A percentile compares a stretch with the other conserved stretches of the same genome.
Evolutionary conservation across 2,113 vertebrate genomes (phyloP).

Genomic region (Capreolus pygargus): DNA sequence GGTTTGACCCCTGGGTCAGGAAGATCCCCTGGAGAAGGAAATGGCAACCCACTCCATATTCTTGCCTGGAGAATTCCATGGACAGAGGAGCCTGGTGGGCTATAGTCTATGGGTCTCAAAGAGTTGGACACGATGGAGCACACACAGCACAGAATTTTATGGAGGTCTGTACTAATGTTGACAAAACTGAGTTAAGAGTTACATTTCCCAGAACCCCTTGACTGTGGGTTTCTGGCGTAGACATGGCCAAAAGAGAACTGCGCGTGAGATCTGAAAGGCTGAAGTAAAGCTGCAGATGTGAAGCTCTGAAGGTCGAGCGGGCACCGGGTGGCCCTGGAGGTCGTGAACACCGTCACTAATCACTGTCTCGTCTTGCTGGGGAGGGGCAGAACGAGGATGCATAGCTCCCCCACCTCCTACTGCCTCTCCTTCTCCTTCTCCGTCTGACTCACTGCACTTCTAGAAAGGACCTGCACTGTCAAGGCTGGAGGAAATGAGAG

Average conservation of each 20-base stretch:
- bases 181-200: not conserved
- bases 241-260: not conserved
- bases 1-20: not conserved
- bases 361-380: not conserved
- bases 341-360: rapidly evolving
- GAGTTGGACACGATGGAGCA: not conserved
- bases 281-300: not conserved
- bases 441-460: not conserved
- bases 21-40: not conserved
- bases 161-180: not conserved
- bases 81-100: not conserved
- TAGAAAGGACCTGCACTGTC: not conserved
- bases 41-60: not conserved
- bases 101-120: not conserved
- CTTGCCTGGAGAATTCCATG: not conserved
- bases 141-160: not conserved
- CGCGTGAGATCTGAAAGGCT: not conserved
- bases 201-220: not conserved
- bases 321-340: not conserved
- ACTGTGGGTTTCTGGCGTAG: not conserved
- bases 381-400: not conserved
- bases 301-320: not conserved
- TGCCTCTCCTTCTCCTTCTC: not conserved
- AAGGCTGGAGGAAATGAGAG: not conserved
- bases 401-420: no score